Conservation (phyloP, 2,888 invertebrate species). For the Chaetogeoica ovagalla region DNA sequence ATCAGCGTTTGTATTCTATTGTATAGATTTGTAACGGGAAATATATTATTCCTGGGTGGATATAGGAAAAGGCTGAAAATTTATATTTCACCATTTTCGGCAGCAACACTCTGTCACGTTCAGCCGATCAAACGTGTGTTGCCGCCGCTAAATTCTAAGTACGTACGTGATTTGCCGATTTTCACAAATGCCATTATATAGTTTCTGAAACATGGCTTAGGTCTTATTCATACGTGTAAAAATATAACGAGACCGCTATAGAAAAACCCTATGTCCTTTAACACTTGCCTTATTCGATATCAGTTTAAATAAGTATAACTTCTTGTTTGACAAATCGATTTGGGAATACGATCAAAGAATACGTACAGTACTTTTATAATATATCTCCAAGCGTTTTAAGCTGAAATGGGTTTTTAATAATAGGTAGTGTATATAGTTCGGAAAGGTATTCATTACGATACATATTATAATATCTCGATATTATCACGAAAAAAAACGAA, state of each 20-base stretch:
- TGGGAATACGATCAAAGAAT: conserved; percentile 29
- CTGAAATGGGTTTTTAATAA: conserved; percentile 15
- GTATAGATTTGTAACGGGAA: background rate
- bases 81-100: conserved; percentile 12
- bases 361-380: background rate
- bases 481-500: too few species aligned
- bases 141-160: conserved; percentile 33
- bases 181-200: conserved; percentile 19
- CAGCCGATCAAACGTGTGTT: conserved; percentile 47
- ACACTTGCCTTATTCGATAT: conserved; percentile 30
- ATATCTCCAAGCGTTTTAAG: conserved; percentile 2
- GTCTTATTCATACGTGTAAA: background rate
- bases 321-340: conserved; percentile 47
- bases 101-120: conserved; percentile 34
- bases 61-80: conserved; percentile 14
- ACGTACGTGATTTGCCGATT: conserved; percentile 43
- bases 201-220: conserved; percentile 10
- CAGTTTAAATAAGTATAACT: conserved; percentile 43
- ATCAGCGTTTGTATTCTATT: background rate
- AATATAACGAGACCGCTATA: background rate
- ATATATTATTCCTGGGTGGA: conserved; percentile 11
- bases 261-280: conserved; percentile 14
- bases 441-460: background rate
- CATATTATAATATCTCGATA: too few species aligned
- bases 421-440: background rate